Base-by-base conservation (phyloP, 2,888 invertebrate species). In the Chrysolina oricalcia region DNA sequence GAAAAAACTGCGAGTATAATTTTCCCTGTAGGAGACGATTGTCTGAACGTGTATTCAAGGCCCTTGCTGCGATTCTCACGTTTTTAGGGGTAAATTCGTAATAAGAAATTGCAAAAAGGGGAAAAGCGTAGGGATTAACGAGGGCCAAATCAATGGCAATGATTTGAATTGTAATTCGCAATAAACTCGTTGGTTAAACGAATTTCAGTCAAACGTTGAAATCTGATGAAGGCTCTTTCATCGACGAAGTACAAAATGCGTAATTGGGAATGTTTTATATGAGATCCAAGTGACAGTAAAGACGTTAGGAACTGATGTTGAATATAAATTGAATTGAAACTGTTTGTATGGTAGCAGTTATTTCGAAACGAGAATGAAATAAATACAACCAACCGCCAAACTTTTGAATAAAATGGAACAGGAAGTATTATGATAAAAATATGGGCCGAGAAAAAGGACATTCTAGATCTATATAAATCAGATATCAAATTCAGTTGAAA, bases 21-120 rank as follows among this genome's bases (percentile, higher is more conserved):
- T 59, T 59, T 59, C 59, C 23, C 59, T 27, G 59, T 59, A 27
- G 59, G 59, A 15, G 27, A 59, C 27, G n/a, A 59, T n/a, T 19
- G 13, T 53, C 53, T 53, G 53, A 53, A 53, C 27, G 35, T n/a
- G 35, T 59, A n/a, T 59, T 59, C 23, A 9, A 9, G 59, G 59
- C 83, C 81, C 84, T 84, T 79, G 83, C 82, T 82, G 83, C 59
- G 83, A 83, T 81, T 84, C 84, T 84, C 84, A 84, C 82, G 82
- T 81, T 82, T 82, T 82, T 78, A 81, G 77, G 81, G 80, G 80
- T 68, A 53, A 68, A 68, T 68, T 40, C 35, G 75, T 69, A 71
- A 69, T 53, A 71, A 43, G 48, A 65, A 75, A 72, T 75, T 65
- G 59, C 69, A 72, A 68, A 75, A 75, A 75, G 69, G 75, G 75